Evolutionary conservation across 2,797 vertebrate genomes (phyloP).

Genomic region (Zenarchopterus dispar): DNA sequence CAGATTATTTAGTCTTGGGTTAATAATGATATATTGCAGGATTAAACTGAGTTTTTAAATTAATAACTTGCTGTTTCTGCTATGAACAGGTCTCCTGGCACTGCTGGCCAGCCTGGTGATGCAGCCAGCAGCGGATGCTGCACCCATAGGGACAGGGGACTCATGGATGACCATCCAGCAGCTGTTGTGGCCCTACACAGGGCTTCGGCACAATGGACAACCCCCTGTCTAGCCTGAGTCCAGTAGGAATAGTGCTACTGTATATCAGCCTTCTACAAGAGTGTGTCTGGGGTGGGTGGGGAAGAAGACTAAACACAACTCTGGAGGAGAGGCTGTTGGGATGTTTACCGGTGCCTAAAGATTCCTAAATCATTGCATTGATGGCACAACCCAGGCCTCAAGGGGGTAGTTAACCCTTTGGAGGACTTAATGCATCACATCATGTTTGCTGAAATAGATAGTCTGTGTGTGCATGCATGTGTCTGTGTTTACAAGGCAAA

Average conservation of each 20-base stretch:
- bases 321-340: conserved; percentile 27
- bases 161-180: conserved; percentile 93
- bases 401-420: conserved; percentile 43
- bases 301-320: conserved; percentile 5
- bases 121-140: conserved; percentile 88
- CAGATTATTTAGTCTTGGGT: too few relatives aligned
- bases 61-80: background rate
- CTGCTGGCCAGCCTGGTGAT: conserved; percentile 88
- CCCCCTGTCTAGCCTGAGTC: conserved; percentile 84
- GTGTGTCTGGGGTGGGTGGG: background rate
- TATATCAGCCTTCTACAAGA: conserved; percentile 25
- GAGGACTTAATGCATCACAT: conserved; percentile 61
- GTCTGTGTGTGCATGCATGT: conserved; percentile 30
- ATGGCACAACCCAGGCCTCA: conserved; percentile 33
- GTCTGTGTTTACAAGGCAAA: conserved; percentile 39
- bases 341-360: conserved; percentile 61
- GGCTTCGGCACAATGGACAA: conserved; percentile 88
- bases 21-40: too few relatives aligned
- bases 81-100: conserved; percentile 80
- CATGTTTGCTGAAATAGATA: conserved; percentile 60
- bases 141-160: conserved; percentile 87
- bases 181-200: conserved; percentile 91
- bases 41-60: too few relatives aligned
- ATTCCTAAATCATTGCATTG: conserved; percentile 30
- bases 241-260: background rate